A percentile compares a stretch with the other conserved stretches of the same genome.
These are phyloP conservation scores for Empidonax traillii DNA, from an alignment of 2,113 vertebrate species.

Conservation along the genomic window DNA sequence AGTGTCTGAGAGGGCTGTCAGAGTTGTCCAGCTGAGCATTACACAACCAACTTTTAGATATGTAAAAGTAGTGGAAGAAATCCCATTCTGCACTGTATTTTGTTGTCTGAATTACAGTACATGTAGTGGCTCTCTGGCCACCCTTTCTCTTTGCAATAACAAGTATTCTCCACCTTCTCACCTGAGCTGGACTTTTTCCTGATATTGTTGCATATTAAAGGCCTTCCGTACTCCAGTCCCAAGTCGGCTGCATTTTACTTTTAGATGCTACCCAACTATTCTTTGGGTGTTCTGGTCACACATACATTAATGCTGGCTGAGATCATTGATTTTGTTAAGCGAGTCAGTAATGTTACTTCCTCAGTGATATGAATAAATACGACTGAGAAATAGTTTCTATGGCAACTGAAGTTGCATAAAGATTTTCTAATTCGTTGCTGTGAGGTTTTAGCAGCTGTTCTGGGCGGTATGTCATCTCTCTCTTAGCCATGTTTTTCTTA, in stretches of 20 bases:
- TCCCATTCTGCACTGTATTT: background rate
- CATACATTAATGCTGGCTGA: background rate
- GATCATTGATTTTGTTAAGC: background rate
- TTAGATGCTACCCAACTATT: background rate
- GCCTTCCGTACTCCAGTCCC: background rate
- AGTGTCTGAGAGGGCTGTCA: background rate
- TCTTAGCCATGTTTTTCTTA: background rate
- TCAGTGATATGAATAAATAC: background rate
- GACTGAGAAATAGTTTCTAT: background rate
- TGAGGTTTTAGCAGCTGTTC: background rate
- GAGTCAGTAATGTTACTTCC: background rate
- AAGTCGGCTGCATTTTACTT: background rate
- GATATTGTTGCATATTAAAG: background rate
- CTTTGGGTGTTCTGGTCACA: background rate
- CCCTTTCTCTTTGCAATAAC: background rate
- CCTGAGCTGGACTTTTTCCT: background rate
- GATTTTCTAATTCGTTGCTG: background rate
- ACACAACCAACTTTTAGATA: background rate
- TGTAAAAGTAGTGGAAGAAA: background rate
- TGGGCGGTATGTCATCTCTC: background rate
- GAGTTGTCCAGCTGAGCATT: background rate
- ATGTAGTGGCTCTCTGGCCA: background rate
- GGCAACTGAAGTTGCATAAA: constrained; percentile 23
- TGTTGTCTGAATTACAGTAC: background rate
- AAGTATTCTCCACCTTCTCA: background rate